Conservation (phyloP, 2,888 invertebrate genomes). For the Timema podura region DNA sequence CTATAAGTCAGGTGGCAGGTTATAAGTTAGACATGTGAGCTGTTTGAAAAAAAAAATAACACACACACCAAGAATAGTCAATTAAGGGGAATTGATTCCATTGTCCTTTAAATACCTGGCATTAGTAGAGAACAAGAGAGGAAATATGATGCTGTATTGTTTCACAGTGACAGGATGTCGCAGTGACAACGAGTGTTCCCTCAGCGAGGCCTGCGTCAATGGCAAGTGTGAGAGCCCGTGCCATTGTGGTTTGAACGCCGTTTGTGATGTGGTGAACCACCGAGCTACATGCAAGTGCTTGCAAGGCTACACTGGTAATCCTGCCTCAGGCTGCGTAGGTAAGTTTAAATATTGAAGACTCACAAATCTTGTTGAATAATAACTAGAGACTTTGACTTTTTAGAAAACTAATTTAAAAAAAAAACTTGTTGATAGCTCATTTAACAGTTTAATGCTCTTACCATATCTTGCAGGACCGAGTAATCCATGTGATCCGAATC, state of each 20-base stretch:
- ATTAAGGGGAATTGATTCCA: too few species aligned
- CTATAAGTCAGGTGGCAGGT: too few species aligned
- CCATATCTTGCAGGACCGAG: slow-evolving; percentile 51
- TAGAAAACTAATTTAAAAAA: neutral
- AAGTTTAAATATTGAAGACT: too few species aligned
- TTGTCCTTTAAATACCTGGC: too few species aligned
- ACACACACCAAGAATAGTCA: too few species aligned
- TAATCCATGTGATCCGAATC: slow-evolving; percentile 77
- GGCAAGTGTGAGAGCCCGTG: slow-evolving; percentile 73
- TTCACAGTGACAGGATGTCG: slow-evolving; percentile 64
- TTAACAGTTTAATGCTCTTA: too few species aligned
- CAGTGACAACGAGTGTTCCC: slow-evolving; percentile 65
- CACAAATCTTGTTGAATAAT: too few species aligned
- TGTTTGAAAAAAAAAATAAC: too few species aligned
- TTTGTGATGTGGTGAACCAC: slow-evolving; percentile 78
- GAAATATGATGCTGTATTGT: too few species aligned
- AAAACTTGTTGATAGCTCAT: neutral
- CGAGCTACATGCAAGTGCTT: slow-evolving; percentile 77
- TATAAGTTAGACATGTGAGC: too few species aligned
- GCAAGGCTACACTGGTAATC: slow-evolving; percentile 75
- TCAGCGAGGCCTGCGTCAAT: slow-evolving; percentile 72
- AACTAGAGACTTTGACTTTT: neutral
- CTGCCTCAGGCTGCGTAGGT: slow-evolving; percentile 61
- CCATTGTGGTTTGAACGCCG: slow-evolving; percentile 72
- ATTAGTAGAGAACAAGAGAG: too few species aligned